These are phyloP conservation scores for Platyrinchus mystaceus DNA, from an alignment of 2,797 vertebrate species.

Conservation along the genomic window DNA sequence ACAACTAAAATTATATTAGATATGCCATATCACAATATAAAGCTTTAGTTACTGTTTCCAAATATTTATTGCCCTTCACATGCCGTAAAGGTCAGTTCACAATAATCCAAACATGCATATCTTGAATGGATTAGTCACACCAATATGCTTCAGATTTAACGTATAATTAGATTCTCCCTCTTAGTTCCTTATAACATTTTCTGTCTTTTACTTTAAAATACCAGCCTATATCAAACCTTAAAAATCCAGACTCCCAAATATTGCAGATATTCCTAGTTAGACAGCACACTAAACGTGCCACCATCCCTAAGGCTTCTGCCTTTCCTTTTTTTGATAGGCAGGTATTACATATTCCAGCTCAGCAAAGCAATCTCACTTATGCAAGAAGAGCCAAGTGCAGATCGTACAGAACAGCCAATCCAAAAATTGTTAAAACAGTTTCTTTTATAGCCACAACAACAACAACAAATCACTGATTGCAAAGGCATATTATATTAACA, in stretches of 20 bases:
- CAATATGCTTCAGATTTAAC: not conserved
- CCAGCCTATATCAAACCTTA: not conserved
- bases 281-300: not conserved
- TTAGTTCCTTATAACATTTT: not conserved
- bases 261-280: not conserved
- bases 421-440: not conserved
- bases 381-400: not conserved
- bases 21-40: not conserved
- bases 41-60: not conserved
- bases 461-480: not conserved
- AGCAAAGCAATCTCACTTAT: not conserved
- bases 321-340: not conserved
- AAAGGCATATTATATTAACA: not conserved
- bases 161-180: not conserved
- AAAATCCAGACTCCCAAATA: not conserved
- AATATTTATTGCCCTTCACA: not conserved
- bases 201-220: not conserved
- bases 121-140: not conserved
- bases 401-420: not conserved
- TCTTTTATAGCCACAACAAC: not conserved
- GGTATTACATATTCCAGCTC: not conserved
- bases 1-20: not conserved
- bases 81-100: not conserved
- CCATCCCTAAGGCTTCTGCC: not conserved
- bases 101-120: not conserved